A percentile compares a stretch with the other conserved stretches of the same genome.
Evolutionary conservation across 2,113 vertebrate species (phyloP).

Genomic region (Notarius quadriscutis): DNA sequence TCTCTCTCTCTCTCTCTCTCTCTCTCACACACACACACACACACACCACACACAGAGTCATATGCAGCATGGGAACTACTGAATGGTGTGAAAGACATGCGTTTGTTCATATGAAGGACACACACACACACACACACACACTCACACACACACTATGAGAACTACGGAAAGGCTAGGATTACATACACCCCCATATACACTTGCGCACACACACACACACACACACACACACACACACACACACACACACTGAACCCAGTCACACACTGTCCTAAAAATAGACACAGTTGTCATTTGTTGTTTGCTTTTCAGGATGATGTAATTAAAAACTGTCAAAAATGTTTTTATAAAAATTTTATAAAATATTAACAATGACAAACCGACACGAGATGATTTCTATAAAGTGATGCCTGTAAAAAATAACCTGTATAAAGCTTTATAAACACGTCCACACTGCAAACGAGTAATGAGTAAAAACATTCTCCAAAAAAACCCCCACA

Average conservation of each 20-base stretch:
- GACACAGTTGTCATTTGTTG: background rate
- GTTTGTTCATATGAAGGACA: slow-evolving; percentile 13
- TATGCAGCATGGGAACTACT: slow-evolving; percentile 35
- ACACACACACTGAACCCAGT: background rate
- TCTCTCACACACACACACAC: background rate
- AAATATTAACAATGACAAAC: background rate
- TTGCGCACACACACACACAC: background rate
- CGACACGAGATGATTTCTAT: background rate
- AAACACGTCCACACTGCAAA: background rate
- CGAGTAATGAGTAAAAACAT: too few relatives aligned
- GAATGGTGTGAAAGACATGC: slow-evolving; percentile 36
- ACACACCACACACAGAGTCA: slow-evolving; percentile 44
- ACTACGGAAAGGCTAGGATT: background rate
- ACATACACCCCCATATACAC: background rate
- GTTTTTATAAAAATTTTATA: background rate
- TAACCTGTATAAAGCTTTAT: background rate
- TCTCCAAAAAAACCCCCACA: too few relatives aligned
- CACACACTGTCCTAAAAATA: background rate
- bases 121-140: background rate
- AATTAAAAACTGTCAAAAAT: background rate
- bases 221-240: slow-evolving; percentile 1
- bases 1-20: slow-evolving; percentile 59
- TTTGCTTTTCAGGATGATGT: background rate
- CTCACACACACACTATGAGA: slow-evolving; percentile 13
- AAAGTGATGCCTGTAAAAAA: background rate